Evolutionary conservation across 2,888 invertebrate species (phyloP).

Genomic region (Cistogaster globosa): DNA sequence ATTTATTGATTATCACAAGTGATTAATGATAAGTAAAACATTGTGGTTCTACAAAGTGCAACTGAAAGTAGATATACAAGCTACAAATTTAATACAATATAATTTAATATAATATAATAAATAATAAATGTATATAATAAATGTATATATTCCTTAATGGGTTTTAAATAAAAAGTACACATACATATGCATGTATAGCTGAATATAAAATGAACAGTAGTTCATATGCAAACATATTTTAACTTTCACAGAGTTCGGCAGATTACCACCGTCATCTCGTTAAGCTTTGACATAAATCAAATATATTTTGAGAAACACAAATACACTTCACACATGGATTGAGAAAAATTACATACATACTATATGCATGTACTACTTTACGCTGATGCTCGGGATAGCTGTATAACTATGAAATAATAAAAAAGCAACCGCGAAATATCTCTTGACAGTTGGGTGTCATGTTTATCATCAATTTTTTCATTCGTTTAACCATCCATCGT

Average conservation of each 20-base stretch:
- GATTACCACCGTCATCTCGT: conserved; percentile 71
- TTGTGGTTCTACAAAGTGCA: conserved; percentile 10
- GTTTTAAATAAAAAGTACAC: not conserved
- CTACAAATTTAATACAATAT: not conserved
- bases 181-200: not conserved
- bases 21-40: conserved; percentile 81
- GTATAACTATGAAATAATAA: conserved; percentile 71
- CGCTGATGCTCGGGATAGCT: conserved; percentile 54
- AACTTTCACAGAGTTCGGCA: conserved; percentile 28
- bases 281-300: conserved; percentile 83
- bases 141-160: no score
- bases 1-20: conserved; percentile 81
- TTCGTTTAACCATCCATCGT: conserved; percentile 55
- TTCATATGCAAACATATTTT: not conserved
- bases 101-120: no score
- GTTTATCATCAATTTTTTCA: conserved; percentile 79
- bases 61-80: not conserved
- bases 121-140: no score
- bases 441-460: conserved; percentile 84
- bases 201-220: conserved; percentile 10
- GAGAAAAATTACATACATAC: not conserved
- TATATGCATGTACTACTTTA: conserved; percentile 6
- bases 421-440: conserved; percentile 82
- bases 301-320: conserved; percentile 75
- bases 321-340: conserved; percentile 72